Conservation (phyloP, 2,888 invertebrate species). For the Crossocerus cetratus region DNA sequence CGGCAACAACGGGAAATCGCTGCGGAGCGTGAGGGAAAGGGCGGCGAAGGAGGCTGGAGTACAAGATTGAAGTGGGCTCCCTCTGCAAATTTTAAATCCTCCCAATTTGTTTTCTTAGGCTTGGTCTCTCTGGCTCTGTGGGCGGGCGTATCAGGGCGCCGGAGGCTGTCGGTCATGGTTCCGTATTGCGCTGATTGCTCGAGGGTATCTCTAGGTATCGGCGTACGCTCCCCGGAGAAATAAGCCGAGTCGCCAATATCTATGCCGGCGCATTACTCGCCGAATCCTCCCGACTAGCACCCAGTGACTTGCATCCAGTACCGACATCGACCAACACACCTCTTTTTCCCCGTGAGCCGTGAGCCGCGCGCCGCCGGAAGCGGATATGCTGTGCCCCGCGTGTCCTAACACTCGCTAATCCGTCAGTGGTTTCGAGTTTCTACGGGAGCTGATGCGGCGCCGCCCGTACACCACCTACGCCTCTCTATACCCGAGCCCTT, state of each 20-base stretch:
- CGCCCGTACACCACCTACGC: neutral
- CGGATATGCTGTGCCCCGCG: slow-evolving; percentile 10
- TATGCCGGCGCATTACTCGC: slow-evolving; percentile 42
- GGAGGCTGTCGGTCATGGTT: neutral
- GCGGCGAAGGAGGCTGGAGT: neutral
- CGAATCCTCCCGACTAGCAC: slow-evolving; percentile 24
- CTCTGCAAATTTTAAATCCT: slow-evolving; percentile 42
- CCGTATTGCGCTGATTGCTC: neutral
- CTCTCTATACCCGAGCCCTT: neutral
- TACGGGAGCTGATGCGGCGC: neutral
- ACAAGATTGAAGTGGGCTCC: neutral
- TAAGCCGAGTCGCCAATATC: slow-evolving; percentile 51
- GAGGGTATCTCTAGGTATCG: slow-evolving; percentile 14
- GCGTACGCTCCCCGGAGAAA: slow-evolving; percentile 48
- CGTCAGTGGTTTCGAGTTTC: slow-evolving; percentile 28
- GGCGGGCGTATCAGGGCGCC: neutral
- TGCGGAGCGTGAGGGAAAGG: neutral
- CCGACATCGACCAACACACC: neutral
- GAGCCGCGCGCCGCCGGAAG: slow-evolving; percentile 4
- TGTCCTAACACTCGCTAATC: slow-evolving; percentile 36
- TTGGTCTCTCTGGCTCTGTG: neutral
- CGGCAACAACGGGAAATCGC: neutral
- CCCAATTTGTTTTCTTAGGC: slow-evolving; percentile 39
- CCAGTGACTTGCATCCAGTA: slow-evolving; percentile 5
- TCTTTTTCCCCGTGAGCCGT: slow-evolving; percentile 11